Evolutionary conservation across 2,888 invertebrate species (phyloP).

Genomic region (Siphonodentalium dalli): DNA sequence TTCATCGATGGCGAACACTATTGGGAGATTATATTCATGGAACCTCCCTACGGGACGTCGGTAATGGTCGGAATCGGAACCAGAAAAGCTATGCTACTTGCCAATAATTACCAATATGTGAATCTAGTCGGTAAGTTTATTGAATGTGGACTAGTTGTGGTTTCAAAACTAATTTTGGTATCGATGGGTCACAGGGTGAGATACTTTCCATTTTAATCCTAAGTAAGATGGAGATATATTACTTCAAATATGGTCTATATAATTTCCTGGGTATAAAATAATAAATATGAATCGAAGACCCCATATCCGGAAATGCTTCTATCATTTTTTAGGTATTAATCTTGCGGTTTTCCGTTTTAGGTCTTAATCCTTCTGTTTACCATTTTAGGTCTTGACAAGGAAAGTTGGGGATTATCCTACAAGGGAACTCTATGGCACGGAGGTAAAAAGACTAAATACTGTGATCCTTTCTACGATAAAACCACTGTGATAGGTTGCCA

Average conservation of each 20-base stretch:
- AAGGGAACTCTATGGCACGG: conserved; percentile 51
- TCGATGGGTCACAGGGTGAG: too few species aligned
- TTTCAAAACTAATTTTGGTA: too few species aligned
- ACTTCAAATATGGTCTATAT: too few species aligned
- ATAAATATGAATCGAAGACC: too few species aligned
- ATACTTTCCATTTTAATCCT: too few species aligned
- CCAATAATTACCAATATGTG: conserved; percentile 40
- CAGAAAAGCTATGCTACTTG: conserved; percentile 36
- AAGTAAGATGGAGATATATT: too few species aligned
- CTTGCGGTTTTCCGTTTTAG: background rate
- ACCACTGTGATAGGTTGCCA: conserved; percentile 48
- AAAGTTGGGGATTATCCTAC: conserved; percentile 58
- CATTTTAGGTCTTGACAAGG: conserved; percentile 41
- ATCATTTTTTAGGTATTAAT: too few species aligned
- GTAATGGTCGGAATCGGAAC: conserved; percentile 57
- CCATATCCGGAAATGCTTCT: too few species aligned
- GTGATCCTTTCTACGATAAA: conserved; percentile 47
- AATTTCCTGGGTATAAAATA: too few species aligned
- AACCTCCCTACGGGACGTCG: conserved; percentile 51
- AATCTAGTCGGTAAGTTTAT: conserved; percentile 53
- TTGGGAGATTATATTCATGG: conserved; percentile 52
- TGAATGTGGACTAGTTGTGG: too few species aligned
- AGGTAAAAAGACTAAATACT: conserved; percentile 40
- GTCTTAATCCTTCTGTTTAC: background rate
- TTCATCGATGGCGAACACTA: conserved; percentile 48